Percentiles rank a stretch among this genome's conserved stretches.
phyloP scores from a whole-genome alignment of 2,888 invertebrate species.

The Trissonchulus sp. region DNA sequence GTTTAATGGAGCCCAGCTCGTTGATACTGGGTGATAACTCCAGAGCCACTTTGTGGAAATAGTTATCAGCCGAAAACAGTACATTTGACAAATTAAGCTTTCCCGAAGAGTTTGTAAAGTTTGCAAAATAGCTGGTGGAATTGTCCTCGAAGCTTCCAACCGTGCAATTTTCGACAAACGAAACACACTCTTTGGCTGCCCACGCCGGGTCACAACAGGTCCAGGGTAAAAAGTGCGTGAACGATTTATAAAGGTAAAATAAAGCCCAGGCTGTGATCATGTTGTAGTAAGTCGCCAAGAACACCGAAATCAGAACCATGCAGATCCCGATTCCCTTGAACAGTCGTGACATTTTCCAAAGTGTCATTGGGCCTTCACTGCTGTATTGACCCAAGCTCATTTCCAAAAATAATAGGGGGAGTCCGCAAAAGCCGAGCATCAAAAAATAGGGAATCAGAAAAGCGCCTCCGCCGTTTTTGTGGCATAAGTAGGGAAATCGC shows the following conservation, averaged over 20 bases:
- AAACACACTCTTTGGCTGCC: constrained; percentile 50
- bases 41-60: constrained; percentile 33
- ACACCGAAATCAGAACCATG: constrained; percentile 56
- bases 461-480: constrained; percentile 52
- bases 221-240: constrained; percentile 55
- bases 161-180: constrained; percentile 27
- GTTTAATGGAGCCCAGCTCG: constrained; percentile 27
- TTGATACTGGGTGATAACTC: constrained; percentile 21
- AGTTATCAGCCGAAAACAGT: constrained; percentile 33
- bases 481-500: constrained; percentile 60
- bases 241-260: constrained; percentile 56
- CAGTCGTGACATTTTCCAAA: constrained; percentile 52
- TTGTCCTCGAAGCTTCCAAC: too few species aligned
- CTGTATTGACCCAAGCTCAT: constrained; percentile 53
- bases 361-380: constrained; percentile 53
- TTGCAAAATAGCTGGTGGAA: too few species aligned
- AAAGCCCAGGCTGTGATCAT: constrained; percentile 58
- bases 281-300: constrained; percentile 58
- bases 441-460: constrained; percentile 53
- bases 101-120: neutral
- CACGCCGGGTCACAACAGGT: constrained; percentile 55
- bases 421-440: constrained; percentile 52
- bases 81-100: neutral
- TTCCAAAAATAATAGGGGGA: constrained; percentile 54
- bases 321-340: constrained; percentile 54